Evolutionary conservation across 2,888 invertebrate genomes (phyloP).

Genomic region (Ypsolopha sequella): DNA sequence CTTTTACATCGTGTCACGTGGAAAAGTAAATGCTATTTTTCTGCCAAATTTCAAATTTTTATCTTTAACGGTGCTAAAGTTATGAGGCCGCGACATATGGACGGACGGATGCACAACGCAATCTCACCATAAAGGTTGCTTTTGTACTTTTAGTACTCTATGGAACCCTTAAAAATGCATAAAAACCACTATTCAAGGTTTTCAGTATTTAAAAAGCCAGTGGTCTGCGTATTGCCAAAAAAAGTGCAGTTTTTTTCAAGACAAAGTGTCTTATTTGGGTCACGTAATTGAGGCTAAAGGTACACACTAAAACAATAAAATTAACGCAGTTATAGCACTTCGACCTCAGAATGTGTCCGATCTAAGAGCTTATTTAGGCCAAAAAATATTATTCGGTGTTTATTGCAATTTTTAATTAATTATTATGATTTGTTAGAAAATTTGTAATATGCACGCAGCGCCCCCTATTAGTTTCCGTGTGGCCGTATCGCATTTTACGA

Average conservation of each 20-base stretch:
- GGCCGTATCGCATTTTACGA: no score
- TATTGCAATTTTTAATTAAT: slow-evolving; percentile 12
- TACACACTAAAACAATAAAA: slow-evolving; percentile 10
- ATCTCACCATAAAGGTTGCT: no score
- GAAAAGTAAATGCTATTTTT: no score
- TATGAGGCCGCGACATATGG: no score
- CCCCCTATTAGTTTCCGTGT: no score
- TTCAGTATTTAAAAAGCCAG: slow-evolving; percentile 7
- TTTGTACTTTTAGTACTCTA: no score
- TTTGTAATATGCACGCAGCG: no score
- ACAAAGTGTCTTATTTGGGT: slow-evolving; percentile 13
- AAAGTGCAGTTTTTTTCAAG: slow-evolving; percentile 16
- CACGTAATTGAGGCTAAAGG: slow-evolving; percentile 12
- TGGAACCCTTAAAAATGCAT: background rate
- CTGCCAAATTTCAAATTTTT: no score
- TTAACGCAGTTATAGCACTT: slow-evolving; percentile 11
- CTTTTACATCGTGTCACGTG: no score
- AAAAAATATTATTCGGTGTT: slow-evolving; percentile 16
- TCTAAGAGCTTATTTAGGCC: slow-evolving; percentile 13
- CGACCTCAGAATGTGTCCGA: slow-evolving; percentile 10
- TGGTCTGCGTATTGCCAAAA: slow-evolving; percentile 6
- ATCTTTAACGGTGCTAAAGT: no score
- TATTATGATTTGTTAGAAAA: slow-evolving; percentile 12
- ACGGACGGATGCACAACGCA: no score
- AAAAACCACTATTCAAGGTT: slow-evolving; percentile 4